Percentiles rank a stretch among this genome's conserved stretches.
Evolutionary conservation across 2,113 vertebrate species (phyloP).

Genomic region (Mesembrinibis cayennensis): DNA sequence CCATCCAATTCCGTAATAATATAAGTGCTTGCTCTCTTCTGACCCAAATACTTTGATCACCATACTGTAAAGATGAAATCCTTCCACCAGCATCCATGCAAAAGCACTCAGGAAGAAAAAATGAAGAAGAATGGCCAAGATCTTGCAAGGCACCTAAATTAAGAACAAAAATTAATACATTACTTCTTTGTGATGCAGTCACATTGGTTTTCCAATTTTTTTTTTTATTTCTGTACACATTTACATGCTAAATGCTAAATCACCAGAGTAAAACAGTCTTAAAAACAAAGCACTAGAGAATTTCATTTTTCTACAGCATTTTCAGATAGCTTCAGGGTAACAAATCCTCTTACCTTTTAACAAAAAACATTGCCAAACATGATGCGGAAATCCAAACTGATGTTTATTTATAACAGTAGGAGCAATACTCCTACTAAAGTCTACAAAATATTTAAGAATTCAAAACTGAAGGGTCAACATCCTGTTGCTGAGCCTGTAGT

Average conservation of each 20-base stretch:
- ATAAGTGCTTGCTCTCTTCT: conserved; percentile 91
- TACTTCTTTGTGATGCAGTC: neutral
- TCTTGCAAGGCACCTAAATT: conserved; percentile 86
- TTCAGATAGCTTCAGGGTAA: neutral
- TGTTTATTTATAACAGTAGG: neutral
- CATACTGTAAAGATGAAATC: conserved; percentile 96
- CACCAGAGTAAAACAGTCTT: neutral
- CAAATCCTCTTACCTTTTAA: neutral
- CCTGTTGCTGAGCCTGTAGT: neutral
- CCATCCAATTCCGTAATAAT: conserved; percentile 93
- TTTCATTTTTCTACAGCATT: neutral
- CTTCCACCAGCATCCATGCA: conserved; percentile 97
- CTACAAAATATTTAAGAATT: neutral
- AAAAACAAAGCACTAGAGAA: neutral
- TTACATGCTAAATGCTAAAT: neutral
- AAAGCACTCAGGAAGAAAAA: conserved; percentile 96
- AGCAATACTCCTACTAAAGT: neutral
- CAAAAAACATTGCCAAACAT: neutral
- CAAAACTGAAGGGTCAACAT: neutral
- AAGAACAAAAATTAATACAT: neutral
- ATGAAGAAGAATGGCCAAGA: conserved; percentile 90
- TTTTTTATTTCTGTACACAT: neutral
- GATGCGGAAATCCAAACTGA: neutral
- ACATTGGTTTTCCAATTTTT: neutral
- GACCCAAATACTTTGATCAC: conserved; percentile 96